Percentiles rank a stretch among this genome's conserved stretches.
These are phyloP conservation scores for Pseudococcus jackbeardsleyi DNA, from an alignment of 2,888 invertebrate genomes.

Conservation along the genomic window DNA sequence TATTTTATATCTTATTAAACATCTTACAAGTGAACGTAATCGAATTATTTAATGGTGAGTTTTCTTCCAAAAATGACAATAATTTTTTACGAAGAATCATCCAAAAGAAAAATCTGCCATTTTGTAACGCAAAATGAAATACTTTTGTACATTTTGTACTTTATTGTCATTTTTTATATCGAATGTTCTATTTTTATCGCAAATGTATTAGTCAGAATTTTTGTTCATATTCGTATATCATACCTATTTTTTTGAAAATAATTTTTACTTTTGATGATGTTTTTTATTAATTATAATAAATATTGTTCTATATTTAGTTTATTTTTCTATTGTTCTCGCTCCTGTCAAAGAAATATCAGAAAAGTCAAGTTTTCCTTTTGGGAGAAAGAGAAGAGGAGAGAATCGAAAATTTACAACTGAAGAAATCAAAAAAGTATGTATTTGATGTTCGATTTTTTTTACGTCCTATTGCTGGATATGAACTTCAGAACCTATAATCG, in stretches of 20 bases:
- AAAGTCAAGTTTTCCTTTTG: too few relatives aligned
- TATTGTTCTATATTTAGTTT: conserved; percentile 17
- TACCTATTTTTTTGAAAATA: conserved; percentile 19
- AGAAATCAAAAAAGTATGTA: too few relatives aligned
- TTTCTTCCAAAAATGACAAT: conserved; percentile 53
- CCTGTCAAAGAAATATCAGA: too few relatives aligned
- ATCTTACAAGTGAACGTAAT: not conserved
- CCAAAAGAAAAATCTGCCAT: conserved; percentile 19
- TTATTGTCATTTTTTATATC: conserved; percentile 42
- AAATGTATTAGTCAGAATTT: conserved; percentile 45
- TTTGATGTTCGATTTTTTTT: too few relatives aligned
- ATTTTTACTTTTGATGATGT: conserved; percentile 50
- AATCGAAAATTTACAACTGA: too few relatives aligned
- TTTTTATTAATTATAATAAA: conserved; percentile 44
- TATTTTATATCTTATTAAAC: conserved; percentile 7
- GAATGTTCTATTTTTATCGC: conserved; percentile 24
- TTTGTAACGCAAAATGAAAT: conserved; percentile 30
- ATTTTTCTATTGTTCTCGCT: too few relatives aligned
- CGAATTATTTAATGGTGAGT: not conserved
- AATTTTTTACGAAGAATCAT: conserved; percentile 23
- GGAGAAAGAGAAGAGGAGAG: too few relatives aligned
- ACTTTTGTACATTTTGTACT: conserved; percentile 41
- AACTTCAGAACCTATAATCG: too few relatives aligned
- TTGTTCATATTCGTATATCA: conserved; percentile 22
- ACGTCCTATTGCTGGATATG: too few relatives aligned